Percentiles rank a stretch among this genome's conserved stretches.
phyloP scores from a whole-genome alignment of 2,888 invertebrate genomes.

The Camptogramma bilineatum region DNA sequence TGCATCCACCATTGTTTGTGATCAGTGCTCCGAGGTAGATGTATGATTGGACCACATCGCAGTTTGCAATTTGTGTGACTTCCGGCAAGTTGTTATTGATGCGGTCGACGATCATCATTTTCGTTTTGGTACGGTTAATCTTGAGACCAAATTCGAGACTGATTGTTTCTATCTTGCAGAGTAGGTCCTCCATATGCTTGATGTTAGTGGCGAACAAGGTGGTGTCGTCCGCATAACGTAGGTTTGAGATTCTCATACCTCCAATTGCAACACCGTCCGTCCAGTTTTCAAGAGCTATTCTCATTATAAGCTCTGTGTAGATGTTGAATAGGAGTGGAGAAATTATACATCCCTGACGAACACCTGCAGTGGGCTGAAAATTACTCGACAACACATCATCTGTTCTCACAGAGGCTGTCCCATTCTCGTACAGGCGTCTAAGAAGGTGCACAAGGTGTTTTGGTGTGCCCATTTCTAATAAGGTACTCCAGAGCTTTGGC shows the following conservation, averaged over 20 bases:
- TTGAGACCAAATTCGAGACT: slow-evolving; percentile 10
- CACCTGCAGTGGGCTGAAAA: slow-evolving; percentile 21
- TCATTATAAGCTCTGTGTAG: slow-evolving; percentile 33
- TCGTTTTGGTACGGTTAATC: slow-evolving; percentile 3
- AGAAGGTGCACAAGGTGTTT: slow-evolving; percentile 1
- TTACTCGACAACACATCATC: slow-evolving; percentile 16
- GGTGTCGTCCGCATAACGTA: slow-evolving; percentile 8
- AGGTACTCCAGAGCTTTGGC: neutral
- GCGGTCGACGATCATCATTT: slow-evolving; percentile 11
- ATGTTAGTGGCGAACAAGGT: slow-evolving; percentile 1
- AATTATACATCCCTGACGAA: slow-evolving; percentile 33
- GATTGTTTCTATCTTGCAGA: neutral
- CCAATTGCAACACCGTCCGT: neutral
- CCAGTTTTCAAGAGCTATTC: slow-evolving; percentile 27
- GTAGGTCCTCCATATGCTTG: neutral
- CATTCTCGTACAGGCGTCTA: slow-evolving; percentile 5
- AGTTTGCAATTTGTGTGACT: slow-evolving; percentile 6
- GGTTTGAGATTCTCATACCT: neutral
- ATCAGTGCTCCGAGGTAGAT: slow-evolving; percentile 1
- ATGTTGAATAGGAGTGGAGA: slow-evolving; percentile 32
- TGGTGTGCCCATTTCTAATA: slow-evolving; percentile 1
- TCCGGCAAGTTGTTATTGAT: slow-evolving; percentile 6
- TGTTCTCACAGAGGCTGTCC: slow-evolving; percentile 13
- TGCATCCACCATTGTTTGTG: slow-evolving; percentile 4
- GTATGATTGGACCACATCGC: slow-evolving; percentile 4